These are phyloP conservation scores for Zoanthus sociatus DNA, from an alignment of 92 coral and sea anemone species.

Conservation along the genomic window DNA sequence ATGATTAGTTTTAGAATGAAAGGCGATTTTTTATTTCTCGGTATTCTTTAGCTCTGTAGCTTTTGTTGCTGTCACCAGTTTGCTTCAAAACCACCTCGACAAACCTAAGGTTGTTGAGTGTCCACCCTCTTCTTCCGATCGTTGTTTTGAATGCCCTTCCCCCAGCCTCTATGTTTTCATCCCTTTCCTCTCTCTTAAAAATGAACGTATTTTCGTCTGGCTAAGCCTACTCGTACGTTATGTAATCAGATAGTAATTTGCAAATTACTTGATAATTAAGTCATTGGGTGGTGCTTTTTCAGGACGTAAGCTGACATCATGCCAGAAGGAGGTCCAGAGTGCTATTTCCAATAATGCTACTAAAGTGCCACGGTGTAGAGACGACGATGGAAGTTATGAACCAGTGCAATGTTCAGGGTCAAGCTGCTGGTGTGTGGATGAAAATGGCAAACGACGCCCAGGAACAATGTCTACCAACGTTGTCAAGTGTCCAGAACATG, in stretches of 20 bases:
- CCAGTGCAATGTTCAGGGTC: conserved; percentile 27
- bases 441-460: background rate
- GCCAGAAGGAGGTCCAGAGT: conserved; percentile 14
- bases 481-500: conserved; percentile 37
- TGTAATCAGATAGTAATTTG: background rate
- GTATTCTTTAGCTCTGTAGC: too few relatives aligned
- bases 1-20: too few relatives aligned
- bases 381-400: conserved; percentile 35
- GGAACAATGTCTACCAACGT: conserved; percentile 10
- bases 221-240: background rate
- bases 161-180: too few relatives aligned
- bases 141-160: too few relatives aligned
- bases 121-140: too few relatives aligned
- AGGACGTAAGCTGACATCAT: conserved; percentile 16
- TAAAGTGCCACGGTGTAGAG: conserved; percentile 26
- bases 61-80: too few relatives aligned
- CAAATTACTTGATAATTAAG: background rate
- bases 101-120: too few relatives aligned
- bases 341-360: conserved; percentile 15
- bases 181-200: too few relatives aligned
- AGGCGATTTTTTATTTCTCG: too few relatives aligned
- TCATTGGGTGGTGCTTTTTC: background rate
- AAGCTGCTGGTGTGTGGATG: conserved; percentile 27
- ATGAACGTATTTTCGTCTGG: too few relatives aligned
- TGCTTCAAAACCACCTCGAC: too few relatives aligned